These are phyloP conservation scores for Labroides dimidiatus DNA, from an alignment of 2,797 vertebrate species.

Conservation along the genomic window DNA sequence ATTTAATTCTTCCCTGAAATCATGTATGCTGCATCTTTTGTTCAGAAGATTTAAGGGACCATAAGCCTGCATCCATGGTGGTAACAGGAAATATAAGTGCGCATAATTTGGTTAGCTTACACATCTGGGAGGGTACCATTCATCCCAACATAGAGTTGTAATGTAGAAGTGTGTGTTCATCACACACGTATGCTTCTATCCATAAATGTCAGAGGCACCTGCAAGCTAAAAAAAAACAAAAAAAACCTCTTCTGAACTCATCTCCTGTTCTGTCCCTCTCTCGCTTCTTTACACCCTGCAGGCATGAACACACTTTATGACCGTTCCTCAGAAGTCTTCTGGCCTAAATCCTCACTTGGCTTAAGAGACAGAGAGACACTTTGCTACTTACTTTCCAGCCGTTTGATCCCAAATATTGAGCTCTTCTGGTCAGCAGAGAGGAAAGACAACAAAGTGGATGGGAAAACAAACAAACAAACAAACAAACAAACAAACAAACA, in stretches of 20 bases:
- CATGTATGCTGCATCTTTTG: too few species aligned
- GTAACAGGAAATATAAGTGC: too few species aligned
- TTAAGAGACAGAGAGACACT: conserved; percentile 54
- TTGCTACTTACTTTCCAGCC: conserved; percentile 47
- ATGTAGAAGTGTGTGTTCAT: too few species aligned
- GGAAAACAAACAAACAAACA: not conserved
- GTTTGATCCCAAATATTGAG: conserved; percentile 65
- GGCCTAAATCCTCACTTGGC: conserved; percentile 48
- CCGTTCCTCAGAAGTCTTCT: conserved; percentile 48
- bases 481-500: too few species aligned
- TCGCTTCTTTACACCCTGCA: conserved; percentile 20
- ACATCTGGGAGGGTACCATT: too few species aligned
- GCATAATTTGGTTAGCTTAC: too few species aligned
- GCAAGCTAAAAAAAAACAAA: not conserved
- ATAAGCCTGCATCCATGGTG: too few species aligned
- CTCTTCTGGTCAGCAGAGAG: conserved; percentile 38
- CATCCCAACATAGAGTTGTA: too few species aligned
- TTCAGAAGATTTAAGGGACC: too few species aligned
- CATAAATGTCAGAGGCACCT: too few species aligned
- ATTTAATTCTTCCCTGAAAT: too few species aligned
- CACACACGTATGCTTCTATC: too few species aligned
- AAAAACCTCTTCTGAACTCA: not conserved
- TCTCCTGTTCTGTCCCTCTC: not conserved
- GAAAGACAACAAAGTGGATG: conserved; percentile 7
- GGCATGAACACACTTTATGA: conserved; percentile 52